Base-by-base conservation (phyloP, 2,888 invertebrate genomes). In the Diachrysia chrysitis region DNA sequence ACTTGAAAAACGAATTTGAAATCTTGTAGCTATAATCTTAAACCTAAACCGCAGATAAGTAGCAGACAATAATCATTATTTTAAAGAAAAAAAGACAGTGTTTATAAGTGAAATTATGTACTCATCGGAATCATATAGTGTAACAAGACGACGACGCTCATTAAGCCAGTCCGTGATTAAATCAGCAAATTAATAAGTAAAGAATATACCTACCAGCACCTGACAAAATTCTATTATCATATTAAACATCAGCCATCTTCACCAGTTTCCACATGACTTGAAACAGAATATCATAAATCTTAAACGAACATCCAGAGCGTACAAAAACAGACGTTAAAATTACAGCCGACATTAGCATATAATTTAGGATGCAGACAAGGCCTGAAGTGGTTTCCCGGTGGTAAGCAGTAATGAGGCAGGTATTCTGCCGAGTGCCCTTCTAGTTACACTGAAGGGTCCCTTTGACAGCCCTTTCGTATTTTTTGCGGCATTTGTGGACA, bases 381-480 rank as follows among this genome's bases (percentile, higher is more conserved):
- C 46, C 51, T 16, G 9, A 17, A 67, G 56, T 56, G 77, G 78
- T 66, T 62, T 29, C 58, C 62, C 60, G 62, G 42, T 54, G 37
- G n/a, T n/a, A 46, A 78, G 69, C 62, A 19, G 65, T 70, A 78
- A 80, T 77, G 78, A 79, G 73, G 66, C 77, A 77, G 78, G 70
- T 70, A 68, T 63, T 69, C 68, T 46, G 46, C 57, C 21, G 48
- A 77, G 81, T 16, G 60, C 71, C 29, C 78, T 78, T 42, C 62
- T 70, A 58, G 59, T 73, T 78, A 73, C 73, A 54, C 68, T 42
- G 48, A 58, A 77, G 78, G 53, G 73, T 57, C 59, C 42, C 73
- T 75, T 75, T 75, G 74, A 64, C 64, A 51, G 51, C 21, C 17
- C 62, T 68, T 78, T 77, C 62, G 46, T 60, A 58, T 51, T 63